These are phyloP conservation scores for Torymus auratus DNA, from an alignment of 2,888 invertebrate species.

Conservation along the genomic window DNA sequence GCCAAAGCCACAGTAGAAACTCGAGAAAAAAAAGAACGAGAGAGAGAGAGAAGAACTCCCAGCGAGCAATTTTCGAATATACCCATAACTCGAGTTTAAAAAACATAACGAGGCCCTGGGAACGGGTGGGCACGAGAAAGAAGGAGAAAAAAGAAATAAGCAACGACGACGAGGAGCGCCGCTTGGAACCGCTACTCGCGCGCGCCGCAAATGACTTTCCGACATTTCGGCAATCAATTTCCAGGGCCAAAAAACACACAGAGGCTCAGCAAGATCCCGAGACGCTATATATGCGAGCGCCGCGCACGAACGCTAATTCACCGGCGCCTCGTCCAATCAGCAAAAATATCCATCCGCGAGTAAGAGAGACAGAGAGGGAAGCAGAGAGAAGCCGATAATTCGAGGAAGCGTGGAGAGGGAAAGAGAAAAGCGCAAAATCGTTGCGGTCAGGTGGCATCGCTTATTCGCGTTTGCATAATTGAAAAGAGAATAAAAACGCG, in stretches of 20 bases:
- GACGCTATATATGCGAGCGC: background rate
- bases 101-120: conserved; percentile 25
- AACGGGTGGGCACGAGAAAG: background rate
- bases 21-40: too few relatives aligned
- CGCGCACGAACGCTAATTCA: conserved; percentile 54
- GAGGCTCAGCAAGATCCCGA: conserved; percentile 29
- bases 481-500: conserved; percentile 55
- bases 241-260: conserved; percentile 27
- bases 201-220: conserved; percentile 54
- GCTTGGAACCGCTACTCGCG: conserved; percentile 36
- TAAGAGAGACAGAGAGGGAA: conserved; percentile 13
- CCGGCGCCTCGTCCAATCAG: conserved; percentile 59
- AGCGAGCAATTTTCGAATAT: conserved; percentile 38
- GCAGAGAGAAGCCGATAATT: conserved; percentile 11
- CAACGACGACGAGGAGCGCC: conserved; percentile 10
- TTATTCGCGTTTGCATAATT: conserved; percentile 58
- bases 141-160: conserved; percentile 27
- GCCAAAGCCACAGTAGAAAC: conserved; percentile 6
- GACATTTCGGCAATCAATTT: conserved; percentile 58
- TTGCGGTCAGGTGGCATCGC: conserved; percentile 51
- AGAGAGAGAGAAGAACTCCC: too few relatives aligned
- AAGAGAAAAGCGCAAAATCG: conserved; percentile 42
- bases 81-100: conserved; percentile 14
- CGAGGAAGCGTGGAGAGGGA: conserved; percentile 8
- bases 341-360: conserved; percentile 54